These are phyloP conservation scores for Phrynocephalus vlangalii DNA, from an alignment of 2,797 vertebrate species.

Conservation along the genomic window DNA sequence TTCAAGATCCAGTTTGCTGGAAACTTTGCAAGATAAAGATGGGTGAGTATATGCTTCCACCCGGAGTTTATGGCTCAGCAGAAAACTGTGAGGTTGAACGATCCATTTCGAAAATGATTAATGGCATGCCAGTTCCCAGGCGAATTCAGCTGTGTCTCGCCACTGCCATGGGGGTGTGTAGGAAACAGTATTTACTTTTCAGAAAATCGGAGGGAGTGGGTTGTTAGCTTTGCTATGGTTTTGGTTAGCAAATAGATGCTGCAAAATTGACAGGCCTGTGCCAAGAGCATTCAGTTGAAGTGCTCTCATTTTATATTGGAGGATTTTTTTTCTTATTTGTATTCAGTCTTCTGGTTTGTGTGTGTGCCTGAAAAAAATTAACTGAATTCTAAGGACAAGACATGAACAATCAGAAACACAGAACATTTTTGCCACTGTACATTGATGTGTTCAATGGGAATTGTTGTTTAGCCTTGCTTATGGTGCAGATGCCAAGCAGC, in stretches of 20 bases:
- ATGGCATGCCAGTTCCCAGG: constrained; percentile 52
- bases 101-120: constrained; percentile 64
- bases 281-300: neutral
- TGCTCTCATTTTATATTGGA: constrained; percentile 10
- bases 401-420: neutral
- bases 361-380: neutral
- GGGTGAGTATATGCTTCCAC: constrained; percentile 48
- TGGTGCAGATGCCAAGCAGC: neutral
- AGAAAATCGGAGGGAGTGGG: constrained; percentile 42
- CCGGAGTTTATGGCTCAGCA: constrained; percentile 30
- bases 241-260: constrained; percentile 44
- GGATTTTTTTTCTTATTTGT: constrained; percentile 14
- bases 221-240: constrained; percentile 33
- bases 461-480: neutral
- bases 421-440: neutral
- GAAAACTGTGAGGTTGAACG: constrained; percentile 46
- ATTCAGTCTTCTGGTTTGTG: constrained; percentile 15
- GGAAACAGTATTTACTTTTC: constrained; percentile 65
- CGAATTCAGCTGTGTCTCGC: constrained; percentile 50
- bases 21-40: constrained; percentile 9
- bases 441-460: neutral
- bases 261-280: neutral
- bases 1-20: constrained; percentile 2
- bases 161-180: constrained; percentile 60
- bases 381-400: neutral